Conservation (phyloP, 2,888 invertebrate genomes). For the Teinopalpus imperialis region DNA sequence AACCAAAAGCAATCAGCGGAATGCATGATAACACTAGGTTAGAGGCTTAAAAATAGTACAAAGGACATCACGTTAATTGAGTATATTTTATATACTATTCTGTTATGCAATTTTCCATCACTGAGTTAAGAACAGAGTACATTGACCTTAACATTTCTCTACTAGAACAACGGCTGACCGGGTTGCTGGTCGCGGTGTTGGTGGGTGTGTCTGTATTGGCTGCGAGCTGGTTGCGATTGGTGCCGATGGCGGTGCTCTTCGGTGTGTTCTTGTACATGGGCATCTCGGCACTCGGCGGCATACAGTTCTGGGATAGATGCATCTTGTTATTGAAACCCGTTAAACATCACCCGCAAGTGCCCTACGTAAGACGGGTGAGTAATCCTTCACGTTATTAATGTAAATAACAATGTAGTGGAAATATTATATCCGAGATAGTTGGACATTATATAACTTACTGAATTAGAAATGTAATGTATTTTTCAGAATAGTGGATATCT, state of each 20-base stretch:
- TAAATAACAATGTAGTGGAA: too few relatives aligned
- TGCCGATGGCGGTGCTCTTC: constrained; percentile 98
- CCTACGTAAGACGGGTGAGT: constrained; percentile 92
- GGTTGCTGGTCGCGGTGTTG: constrained; percentile 89
- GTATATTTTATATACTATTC: too few relatives aligned
- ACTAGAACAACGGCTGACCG: constrained; percentile 92
- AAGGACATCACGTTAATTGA: too few relatives aligned
- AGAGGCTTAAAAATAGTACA: too few relatives aligned
- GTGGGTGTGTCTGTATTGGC: constrained; percentile 93
- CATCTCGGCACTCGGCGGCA: constrained; percentile 95
- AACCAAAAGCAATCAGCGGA: too few relatives aligned
- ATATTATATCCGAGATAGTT: too few relatives aligned
- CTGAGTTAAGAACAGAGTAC: not conserved
- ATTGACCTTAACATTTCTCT: constrained; percentile 14
- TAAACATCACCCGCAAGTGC: constrained; percentile 95
- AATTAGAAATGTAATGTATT: too few relatives aligned
- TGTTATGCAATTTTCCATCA: too few relatives aligned
- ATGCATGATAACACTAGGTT: too few relatives aligned
- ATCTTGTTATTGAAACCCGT: constrained; percentile 96
- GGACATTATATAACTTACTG: too few relatives aligned
- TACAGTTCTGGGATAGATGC: constrained; percentile 95
- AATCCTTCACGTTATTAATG: not conserved
- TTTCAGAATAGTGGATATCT: too few relatives aligned
- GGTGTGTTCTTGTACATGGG: constrained; percentile 99
- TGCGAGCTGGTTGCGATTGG: constrained; percentile 88